phyloP scores from a whole-genome alignment of 2,113 vertebrate genomes.

The Apistogramma diplotaenia region DNA sequence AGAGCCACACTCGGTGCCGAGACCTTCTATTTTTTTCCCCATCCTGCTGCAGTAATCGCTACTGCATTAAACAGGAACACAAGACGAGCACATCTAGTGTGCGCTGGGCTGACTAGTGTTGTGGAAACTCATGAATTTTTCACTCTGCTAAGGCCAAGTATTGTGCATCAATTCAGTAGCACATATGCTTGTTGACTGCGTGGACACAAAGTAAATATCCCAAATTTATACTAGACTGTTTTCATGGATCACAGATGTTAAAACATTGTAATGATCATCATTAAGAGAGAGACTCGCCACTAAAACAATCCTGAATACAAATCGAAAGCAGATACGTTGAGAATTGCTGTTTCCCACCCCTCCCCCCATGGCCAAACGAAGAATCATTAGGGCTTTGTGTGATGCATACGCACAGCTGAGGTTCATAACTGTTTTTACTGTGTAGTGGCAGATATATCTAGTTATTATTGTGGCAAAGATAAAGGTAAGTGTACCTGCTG shows the following conservation, averaged over 20 bases:
- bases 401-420: background rate
- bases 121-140: conserved; percentile 55
- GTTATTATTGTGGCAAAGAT: background rate
- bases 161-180: background rate
- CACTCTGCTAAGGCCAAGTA: conserved; percentile 8
- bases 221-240: background rate
- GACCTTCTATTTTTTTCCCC: conserved; percentile 26
- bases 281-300: background rate
- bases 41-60: conserved; percentile 14
- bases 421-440: background rate
- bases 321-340: background rate
- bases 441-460: background rate
- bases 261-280: background rate
- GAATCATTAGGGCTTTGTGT: background rate
- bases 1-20: background rate
- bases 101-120: conserved; percentile 14
- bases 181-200: background rate
- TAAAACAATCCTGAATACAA: background rate
- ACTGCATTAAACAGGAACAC: conserved; percentile 49
- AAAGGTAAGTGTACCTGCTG: background rate
- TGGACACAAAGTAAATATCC: conserved; percentile 13
- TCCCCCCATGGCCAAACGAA: too few relatives aligned
- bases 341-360: background rate
- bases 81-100: background rate
- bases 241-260: background rate